Evolutionary conservation across 2,113 vertebrate species (phyloP).

Genomic region (Dryoscopus gambensis): DNA sequence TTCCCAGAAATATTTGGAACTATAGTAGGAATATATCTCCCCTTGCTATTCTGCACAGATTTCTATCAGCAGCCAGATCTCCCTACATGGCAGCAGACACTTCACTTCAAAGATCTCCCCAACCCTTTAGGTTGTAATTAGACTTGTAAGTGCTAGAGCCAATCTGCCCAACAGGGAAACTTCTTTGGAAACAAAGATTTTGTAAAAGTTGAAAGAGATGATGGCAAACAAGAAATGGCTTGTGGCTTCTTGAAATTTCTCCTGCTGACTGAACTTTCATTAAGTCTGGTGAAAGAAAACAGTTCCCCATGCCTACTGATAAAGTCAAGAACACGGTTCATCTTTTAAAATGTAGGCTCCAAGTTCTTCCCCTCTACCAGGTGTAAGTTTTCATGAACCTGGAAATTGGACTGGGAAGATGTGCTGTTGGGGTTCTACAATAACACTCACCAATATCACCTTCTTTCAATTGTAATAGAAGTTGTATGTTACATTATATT

Average conservation of each 20-base stretch:
- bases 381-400: neutral
- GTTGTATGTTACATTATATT: neutral
- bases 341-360: neutral
- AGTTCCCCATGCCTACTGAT: neutral
- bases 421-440: neutral
- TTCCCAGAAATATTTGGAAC: neutral
- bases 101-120: slow-evolving; percentile 30
- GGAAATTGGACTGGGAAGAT: neutral
- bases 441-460: neutral
- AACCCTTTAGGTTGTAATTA: slow-evolving; percentile 42
- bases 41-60: neutral
- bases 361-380: neutral
- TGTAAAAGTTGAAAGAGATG: neutral
- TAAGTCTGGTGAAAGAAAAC: neutral
- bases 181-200: slow-evolving; percentile 14
- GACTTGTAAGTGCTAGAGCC: neutral
- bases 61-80: slow-evolving; percentile 35
- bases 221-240: slow-evolving; percentile 30
- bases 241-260: slow-evolving; percentile 20
- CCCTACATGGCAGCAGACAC: neutral
- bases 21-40: neutral
- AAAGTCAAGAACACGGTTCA: neutral
- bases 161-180: slow-evolving; percentile 37
- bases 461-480: neutral
- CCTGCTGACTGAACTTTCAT: neutral